Conservation (phyloP, 2,797 vertebrate species). For the Scomberomorus guttatus region DNA sequence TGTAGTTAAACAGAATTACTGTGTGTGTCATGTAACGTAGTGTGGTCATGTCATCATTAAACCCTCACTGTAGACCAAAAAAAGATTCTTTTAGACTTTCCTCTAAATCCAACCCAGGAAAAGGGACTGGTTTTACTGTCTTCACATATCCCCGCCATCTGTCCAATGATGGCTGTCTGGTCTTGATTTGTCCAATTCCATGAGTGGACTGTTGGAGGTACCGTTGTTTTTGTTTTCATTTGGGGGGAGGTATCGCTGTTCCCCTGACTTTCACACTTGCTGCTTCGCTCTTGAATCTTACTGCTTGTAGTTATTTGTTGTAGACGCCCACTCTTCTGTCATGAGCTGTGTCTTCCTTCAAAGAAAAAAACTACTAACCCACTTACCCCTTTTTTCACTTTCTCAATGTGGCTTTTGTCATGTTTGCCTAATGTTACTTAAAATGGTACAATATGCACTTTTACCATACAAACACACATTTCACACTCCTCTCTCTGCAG, state of each 20-base stretch:
- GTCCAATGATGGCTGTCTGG: constrained; percentile 67
- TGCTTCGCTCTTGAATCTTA: constrained; percentile 61
- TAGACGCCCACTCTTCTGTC: constrained; percentile 61
- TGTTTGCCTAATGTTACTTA: constrained; percentile 54
- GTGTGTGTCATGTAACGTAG: constrained; percentile 62
- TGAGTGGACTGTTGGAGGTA: constrained; percentile 78
- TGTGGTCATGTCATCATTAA: constrained; percentile 58
- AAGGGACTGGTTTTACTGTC: constrained; percentile 64
- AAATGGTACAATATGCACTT: constrained; percentile 26
- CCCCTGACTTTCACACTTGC: constrained; percentile 53
- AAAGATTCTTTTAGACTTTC: constrained; percentile 57
- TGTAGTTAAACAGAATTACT: constrained; percentile 48
- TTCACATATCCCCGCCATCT: constrained; percentile 62
- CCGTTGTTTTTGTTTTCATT: constrained; percentile 26
- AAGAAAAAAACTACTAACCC: constrained; percentile 59
- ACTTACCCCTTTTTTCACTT: constrained; percentile 62
- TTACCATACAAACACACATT: constrained; percentile 6
- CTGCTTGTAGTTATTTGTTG: constrained; percentile 63
- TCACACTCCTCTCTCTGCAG: not conserved
- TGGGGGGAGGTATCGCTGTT: constrained; percentile 76
- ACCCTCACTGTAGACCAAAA: constrained; percentile 51
- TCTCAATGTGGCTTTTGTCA: constrained; percentile 70
- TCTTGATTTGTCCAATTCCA: constrained; percentile 63
- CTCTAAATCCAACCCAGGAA: constrained; percentile 69
- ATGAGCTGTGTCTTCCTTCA: constrained; percentile 24